Evolutionary conservation across 1,140 invertebrate species (phyloP).

Genomic region (Gonatopus flavifemur): DNA sequence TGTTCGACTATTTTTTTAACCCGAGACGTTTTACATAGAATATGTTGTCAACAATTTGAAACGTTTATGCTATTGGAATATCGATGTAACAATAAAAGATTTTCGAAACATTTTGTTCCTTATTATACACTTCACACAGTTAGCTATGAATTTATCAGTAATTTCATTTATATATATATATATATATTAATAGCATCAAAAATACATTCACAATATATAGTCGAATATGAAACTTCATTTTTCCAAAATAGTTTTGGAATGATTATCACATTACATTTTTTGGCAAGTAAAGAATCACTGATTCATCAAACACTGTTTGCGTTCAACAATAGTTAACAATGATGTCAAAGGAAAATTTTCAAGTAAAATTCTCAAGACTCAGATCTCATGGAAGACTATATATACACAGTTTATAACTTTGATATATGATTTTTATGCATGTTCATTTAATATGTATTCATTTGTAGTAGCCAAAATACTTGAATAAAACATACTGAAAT

Average conservation of each 20-base stretch:
- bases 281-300: conserved; percentile 13
- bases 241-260: conserved; percentile 7
- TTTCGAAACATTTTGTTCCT: too few relatives aligned
- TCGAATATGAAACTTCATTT: conserved; percentile 14
- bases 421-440: too few relatives aligned
- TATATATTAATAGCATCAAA: conserved; percentile 30
- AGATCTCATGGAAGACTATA: neutral
- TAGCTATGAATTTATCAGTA: too few relatives aligned
- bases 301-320: conserved; percentile 28
- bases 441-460: neutral
- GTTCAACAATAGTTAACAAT: conserved; percentile 9
- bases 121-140: too few relatives aligned
- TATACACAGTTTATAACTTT: too few relatives aligned
- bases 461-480: neutral
- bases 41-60: too few relatives aligned
- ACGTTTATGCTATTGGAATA: too few relatives aligned
- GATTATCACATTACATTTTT: conserved; percentile 26
- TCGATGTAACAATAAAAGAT: too few relatives aligned
- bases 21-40: too few relatives aligned
- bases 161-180: too few relatives aligned
- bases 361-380: neutral
- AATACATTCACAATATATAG: conserved; percentile 27
- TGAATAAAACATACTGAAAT: neutral
- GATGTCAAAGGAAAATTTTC: neutral
- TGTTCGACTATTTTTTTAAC: too few relatives aligned